Base-by-base conservation (phyloP, 2,113 vertebrate species). In the Astur gentilis region DNA sequence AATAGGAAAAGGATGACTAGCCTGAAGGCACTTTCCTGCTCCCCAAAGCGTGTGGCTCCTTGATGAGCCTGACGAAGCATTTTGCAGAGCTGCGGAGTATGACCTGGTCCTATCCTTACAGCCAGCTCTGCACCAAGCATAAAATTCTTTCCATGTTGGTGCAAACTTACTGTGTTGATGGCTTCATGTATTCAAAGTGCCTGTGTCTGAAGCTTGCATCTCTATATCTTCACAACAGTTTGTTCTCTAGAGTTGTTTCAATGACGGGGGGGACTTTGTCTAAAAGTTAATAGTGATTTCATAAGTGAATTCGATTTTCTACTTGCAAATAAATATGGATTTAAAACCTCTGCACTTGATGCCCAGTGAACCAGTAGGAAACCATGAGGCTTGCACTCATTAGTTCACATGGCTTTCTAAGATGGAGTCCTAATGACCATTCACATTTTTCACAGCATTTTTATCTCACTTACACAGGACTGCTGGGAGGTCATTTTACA, bases 1-100 rank as follows among this genome's bases (percentile, higher is more conserved):
- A 89, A 32, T 2, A n/a, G 11, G 15, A 50, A 42, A 76, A 71
- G 13, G 34, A 69, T 34, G 27, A 16, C 6, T 3, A 50, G 6
- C 11, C 21, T 36, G 34, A 54, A 47, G 6, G 8, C 10, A 4
- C 47, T 93, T 81, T 12, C 11, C 47, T 4, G 3, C 3, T 29
- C 21, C 23, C 18, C 7, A 1, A 32, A 25, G n/a, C 12, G 1
- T 2, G 1, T 47, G 40, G 9, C 6, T 62, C 13, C 52, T 36
- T 64, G 15, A 5, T 9, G 10, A 85, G 9, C 15, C 58, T 60
- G 20, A 18, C 4, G 29, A 32, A 45, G 38, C 11, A 19, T 52
- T 77, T 83, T 69, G 61, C 26, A 65, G 29, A 72, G 23, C 20
- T 1, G 1, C 20, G 40, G 38, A 71, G 5, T 15, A 5, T 2